A percentile compares a stretch with the other conserved stretches of the same genome.
Evolutionary conservation across 2,888 invertebrate genomes (phyloP).

Genomic region (Acanthosepion lycidas): DNA sequence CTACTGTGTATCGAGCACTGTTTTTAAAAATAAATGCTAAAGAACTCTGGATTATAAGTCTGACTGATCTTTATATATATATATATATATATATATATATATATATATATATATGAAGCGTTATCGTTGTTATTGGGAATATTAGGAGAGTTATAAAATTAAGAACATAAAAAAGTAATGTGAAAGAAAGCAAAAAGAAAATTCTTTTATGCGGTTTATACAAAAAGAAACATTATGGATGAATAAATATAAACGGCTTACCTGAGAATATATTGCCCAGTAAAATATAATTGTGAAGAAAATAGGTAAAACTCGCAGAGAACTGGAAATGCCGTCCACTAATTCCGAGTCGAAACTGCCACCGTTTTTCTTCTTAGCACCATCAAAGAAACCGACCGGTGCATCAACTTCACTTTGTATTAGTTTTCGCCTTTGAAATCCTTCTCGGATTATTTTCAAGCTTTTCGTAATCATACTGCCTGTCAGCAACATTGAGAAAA

Average conservation of each 20-base stretch:
- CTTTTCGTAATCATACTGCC: slow-evolving; percentile 53
- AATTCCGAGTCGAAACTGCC: slow-evolving; percentile 61
- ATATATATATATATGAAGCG: too few species aligned
- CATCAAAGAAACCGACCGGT: slow-evolving; percentile 49
- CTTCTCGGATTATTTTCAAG: slow-evolving; percentile 60
- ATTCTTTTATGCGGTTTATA: too few species aligned
- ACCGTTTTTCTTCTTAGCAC: slow-evolving; percentile 58
- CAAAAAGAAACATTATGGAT: background rate
- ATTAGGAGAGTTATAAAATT: too few species aligned
- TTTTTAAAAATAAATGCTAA: too few species aligned
- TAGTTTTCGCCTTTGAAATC: slow-evolving; percentile 58
- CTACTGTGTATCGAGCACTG: too few species aligned
- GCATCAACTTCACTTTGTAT: slow-evolving; percentile 52
- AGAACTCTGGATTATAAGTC: too few species aligned
- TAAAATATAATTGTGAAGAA: slow-evolving; percentile 65
- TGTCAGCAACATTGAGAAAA: slow-evolving; percentile 24
- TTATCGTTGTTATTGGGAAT: too few species aligned
- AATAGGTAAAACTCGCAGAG: slow-evolving; percentile 64
- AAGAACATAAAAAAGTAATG: too few species aligned
- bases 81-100: too few species aligned
- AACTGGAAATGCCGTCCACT: slow-evolving; percentile 65
- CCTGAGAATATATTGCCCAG: slow-evolving; percentile 69
- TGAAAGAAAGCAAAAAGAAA: too few species aligned
- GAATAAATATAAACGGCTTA: slow-evolving; percentile 48
- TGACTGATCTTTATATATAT: too few species aligned